Conservation (phyloP, 2,797 vertebrate genomes). For the Macroramphosus scolopax region DNA sequence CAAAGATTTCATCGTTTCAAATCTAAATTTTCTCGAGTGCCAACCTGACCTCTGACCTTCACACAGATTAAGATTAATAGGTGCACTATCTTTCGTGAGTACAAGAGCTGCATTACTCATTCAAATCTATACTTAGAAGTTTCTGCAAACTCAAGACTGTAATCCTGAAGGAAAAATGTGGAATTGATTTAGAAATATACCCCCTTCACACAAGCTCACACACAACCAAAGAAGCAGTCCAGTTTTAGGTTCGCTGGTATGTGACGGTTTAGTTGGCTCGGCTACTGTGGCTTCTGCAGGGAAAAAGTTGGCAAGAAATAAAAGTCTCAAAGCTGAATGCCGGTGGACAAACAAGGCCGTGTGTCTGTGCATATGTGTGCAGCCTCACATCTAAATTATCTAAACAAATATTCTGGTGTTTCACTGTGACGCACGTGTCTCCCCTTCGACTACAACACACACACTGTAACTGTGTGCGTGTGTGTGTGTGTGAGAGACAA, state of each 20-base stretch:
- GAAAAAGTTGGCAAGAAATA: slow-evolving; percentile 29
- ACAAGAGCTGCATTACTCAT: background rate
- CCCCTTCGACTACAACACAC: slow-evolving; percentile 64
- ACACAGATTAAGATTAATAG: background rate
- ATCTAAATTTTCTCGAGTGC: slow-evolving; percentile 8
- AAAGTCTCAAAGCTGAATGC: slow-evolving; percentile 20
- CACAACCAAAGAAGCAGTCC: slow-evolving; percentile 1
- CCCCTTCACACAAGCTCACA: background rate
- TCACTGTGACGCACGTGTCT: slow-evolving; percentile 71
- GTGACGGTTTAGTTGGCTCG: slow-evolving; percentile 4
- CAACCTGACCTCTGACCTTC: slow-evolving; percentile 2
- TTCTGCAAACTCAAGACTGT: background rate
- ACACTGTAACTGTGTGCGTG: slow-evolving; percentile 42
- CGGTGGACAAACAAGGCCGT: slow-evolving; percentile 29
- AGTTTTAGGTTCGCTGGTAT: slow-evolving; percentile 21
- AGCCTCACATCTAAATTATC: slow-evolving; percentile 62
- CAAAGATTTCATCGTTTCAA: slow-evolving; percentile 15
- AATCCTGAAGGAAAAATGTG: background rate
- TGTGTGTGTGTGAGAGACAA: slow-evolving; percentile 8
- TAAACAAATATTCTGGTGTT: slow-evolving; percentile 72
- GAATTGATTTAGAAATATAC: slow-evolving; percentile 1
- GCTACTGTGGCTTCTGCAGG: slow-evolving; percentile 4
- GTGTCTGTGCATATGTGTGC: slow-evolving; percentile 33
- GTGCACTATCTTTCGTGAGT: background rate
- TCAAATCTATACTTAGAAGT: background rate